These are phyloP conservation scores for Hippocampus comes DNA, from an alignment of 2,113 vertebrate genomes.

Conservation along the genomic window DNA sequence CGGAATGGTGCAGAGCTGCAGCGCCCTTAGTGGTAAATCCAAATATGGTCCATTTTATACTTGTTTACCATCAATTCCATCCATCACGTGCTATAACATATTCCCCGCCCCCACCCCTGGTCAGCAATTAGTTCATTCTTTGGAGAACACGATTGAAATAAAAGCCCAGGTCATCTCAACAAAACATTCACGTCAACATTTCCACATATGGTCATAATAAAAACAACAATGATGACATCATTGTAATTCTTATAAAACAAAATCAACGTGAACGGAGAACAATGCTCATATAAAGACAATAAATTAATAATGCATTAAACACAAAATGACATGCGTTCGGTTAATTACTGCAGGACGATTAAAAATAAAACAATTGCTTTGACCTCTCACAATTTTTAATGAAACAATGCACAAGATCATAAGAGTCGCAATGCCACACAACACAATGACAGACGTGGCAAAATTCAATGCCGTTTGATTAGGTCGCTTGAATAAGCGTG, in stretches of 20 bases:
- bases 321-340: neutral
- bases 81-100: constrained; percentile 48
- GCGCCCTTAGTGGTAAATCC: constrained; percentile 56
- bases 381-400: neutral
- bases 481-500: neutral
- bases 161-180: neutral
- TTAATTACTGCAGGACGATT: neutral
- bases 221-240: neutral
- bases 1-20: constrained; percentile 54
- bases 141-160: neutral
- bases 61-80: constrained; percentile 67
- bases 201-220: neutral
- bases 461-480: neutral
- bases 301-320: neutral
- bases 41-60: constrained; percentile 19
- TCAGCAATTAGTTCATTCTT: constrained; percentile 9
- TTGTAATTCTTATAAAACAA: neutral
- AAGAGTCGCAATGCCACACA: neutral
- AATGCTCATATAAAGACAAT: neutral
- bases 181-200: neutral
- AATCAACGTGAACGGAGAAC: neutral
- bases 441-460: neutral
- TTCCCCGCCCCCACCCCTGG: no score
- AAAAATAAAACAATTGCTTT: neutral
- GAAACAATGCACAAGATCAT: neutral